phyloP scores from a whole-genome alignment of 2,888 invertebrate species.

The Smittia sp. region DNA sequence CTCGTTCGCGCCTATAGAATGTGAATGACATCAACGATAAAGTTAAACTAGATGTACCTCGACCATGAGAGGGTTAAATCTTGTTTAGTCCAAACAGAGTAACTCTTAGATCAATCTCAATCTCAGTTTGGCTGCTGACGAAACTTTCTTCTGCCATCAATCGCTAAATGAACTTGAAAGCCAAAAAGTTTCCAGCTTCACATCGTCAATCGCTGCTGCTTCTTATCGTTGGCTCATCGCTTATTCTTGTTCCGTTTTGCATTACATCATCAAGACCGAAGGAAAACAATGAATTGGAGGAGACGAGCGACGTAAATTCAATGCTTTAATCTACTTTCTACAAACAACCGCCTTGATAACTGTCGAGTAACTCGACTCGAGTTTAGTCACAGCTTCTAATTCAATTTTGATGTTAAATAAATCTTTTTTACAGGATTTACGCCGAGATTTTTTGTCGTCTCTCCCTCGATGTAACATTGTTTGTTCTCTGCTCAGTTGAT shows the following conservation, averaged over 20 bases:
- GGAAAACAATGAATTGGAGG: not conserved
- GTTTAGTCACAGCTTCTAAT: not conserved
- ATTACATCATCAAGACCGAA: not conserved
- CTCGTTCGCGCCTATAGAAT: not conserved
- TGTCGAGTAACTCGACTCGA: not conserved
- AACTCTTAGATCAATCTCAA: too few species aligned
- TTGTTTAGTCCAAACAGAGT: not conserved
- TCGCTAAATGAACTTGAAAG: not conserved
- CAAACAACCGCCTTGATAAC: not conserved
- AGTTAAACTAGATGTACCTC: not conserved
- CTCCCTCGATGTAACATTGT: not conserved
- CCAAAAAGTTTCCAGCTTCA: not conserved
- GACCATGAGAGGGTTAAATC: not conserved
- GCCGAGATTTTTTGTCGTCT: not conserved
- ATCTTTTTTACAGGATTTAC: not conserved
- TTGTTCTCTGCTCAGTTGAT: not conserved
- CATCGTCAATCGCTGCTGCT: not conserved
- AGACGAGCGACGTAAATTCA: not conserved
- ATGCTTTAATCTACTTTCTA: not conserved
- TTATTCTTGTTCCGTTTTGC: not conserved
- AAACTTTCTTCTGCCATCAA: not conserved
- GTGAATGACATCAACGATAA: not conserved
- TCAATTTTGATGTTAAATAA: constrained; percentile 18
- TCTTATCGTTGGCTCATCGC: not conserved
- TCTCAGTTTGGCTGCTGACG: too few species aligned